Evolutionary conservation across 2,113 vertebrate genomes (phyloP), one percentile per base, ranked within the genome.

Genomic region (Ammodytes dubius): DNA sequence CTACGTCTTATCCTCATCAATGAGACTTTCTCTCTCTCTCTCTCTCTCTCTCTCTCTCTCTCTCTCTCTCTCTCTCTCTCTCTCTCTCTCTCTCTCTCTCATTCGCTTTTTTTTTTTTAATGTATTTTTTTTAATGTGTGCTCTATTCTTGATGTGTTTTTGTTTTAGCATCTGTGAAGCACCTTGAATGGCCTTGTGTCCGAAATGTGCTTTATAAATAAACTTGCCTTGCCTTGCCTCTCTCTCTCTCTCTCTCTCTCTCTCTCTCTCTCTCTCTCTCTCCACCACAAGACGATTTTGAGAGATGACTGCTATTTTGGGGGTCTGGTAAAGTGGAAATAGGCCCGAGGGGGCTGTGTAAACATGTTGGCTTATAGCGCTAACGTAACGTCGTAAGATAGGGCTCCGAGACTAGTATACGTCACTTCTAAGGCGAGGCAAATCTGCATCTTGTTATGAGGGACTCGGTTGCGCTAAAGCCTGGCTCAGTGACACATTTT

Each of bases 261-360:
- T n/a, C n/a, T n/a, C n/a, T 27, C 27, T 27, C 27, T 27, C 27
- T 27, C 27, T 27, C 92, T 84, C 91, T 93, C 86, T 79, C 89
- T 80, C 66, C 72, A 27, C 58, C 73, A 58, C 79, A 69, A 84
- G 85, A 89, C 86, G 88, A 92, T 93, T 27, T 91, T 91, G 79
- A 43, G 63, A 89, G 87, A 90, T 85, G 89, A 90, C 81, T 94
- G 92, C 91, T 91, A 91, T 94, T 94, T 95, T 91, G 84, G 79
- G 90, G 88, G 27, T 27, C 81, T 74, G 70, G 85, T 87, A 90
- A 27, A 91, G 91, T 90, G 87, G 27, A 87, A 90, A 88, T 85
- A 84, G 83, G 85, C 87, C 85, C 45, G 59, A 74, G 85, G 87
- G 27, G 91, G 85, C 68, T 89, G 85, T 86, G 82, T 91, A 90